phyloP scores from a whole-genome alignment of 1,140 invertebrate genomes.

The Andrena cerasifolii region DNA sequence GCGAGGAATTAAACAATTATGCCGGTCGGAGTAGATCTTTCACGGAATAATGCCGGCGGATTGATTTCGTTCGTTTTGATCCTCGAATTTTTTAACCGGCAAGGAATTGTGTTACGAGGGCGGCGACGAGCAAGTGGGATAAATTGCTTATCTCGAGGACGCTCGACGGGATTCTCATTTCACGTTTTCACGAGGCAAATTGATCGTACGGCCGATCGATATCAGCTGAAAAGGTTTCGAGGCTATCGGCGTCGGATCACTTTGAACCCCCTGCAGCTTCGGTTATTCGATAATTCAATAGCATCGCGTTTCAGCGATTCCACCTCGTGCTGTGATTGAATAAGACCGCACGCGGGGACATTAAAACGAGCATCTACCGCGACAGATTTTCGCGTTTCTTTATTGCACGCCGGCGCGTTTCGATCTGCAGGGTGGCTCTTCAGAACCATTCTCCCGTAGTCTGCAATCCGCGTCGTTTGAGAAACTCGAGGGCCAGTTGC shows the following conservation, averaged over 20 bases:
- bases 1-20: not conserved
- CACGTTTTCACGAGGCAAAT: constrained; percentile 2
- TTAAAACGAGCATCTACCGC: constrained; percentile 36
- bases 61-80: too few relatives aligned
- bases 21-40: not conserved
- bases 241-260: constrained; percentile 8
- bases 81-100: too few relatives aligned
- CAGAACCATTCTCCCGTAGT: too few relatives aligned
- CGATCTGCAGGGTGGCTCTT: too few relatives aligned
- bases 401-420: constrained; percentile 3
- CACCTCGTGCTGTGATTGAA: not conserved
- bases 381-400: constrained; percentile 33
- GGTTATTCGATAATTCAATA: constrained; percentile 31
- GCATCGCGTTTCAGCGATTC: not conserved
- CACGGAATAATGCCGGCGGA: too few relatives aligned
- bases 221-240: constrained; percentile 14
- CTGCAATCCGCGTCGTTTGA: too few relatives aligned
- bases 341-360: constrained; percentile 3
- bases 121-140: not conserved
- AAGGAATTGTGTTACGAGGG: too few relatives aligned
- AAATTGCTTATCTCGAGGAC: constrained; percentile 20
- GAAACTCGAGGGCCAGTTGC: too few relatives aligned
- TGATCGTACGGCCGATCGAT: constrained; percentile 35
- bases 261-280: constrained; percentile 21
- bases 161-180: constrained; percentile 14